Evolutionary conservation across 1,140 invertebrate genomes (phyloP).

Genomic region (Drosophila parvula): DNA sequence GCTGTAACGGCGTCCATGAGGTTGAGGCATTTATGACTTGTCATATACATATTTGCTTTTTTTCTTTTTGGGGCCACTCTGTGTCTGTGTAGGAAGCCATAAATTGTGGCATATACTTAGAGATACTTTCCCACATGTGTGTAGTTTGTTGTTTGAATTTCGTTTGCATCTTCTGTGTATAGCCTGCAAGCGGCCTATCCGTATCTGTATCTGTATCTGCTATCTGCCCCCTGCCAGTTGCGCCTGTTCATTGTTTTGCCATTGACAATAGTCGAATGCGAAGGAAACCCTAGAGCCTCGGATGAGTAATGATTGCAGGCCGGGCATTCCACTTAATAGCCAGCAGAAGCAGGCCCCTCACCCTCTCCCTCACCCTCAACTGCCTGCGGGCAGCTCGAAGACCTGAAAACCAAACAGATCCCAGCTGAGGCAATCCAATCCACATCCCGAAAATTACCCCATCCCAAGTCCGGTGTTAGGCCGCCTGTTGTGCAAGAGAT

Average conservation of each 20-base stretch:
- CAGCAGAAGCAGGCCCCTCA: conserved; percentile 42
- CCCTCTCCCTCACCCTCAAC: conserved; percentile 10
- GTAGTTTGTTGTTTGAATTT: conserved; percentile 24
- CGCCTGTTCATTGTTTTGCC: conserved; percentile 63
- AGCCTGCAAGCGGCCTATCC: conserved; percentile 29
- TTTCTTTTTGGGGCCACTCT: conserved; percentile 41
- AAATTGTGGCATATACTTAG: conserved; percentile 67
- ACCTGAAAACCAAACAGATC: conserved; percentile 42
- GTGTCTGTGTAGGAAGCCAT: conserved; percentile 72
- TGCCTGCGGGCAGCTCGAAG: conserved; percentile 59
- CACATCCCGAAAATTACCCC: conserved; percentile 15
- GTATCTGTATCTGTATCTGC: conserved; percentile 24
- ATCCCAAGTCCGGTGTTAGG: conserved; percentile 57
- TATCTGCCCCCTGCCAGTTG: conserved; percentile 29
- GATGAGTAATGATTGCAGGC: conserved; percentile 80
- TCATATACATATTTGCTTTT: conserved; percentile 59
- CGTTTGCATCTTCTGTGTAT: conserved; percentile 40
- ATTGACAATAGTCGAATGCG: conserved; percentile 67
- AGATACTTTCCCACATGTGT: conserved; percentile 42
- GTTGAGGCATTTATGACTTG: conserved; percentile 75
- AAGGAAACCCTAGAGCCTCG: conserved; percentile 55
- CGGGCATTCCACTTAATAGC: conserved; percentile 69
- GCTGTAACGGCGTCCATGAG: conserved; percentile 44
- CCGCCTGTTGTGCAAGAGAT: conserved; percentile 49
- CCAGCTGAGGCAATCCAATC: conserved; percentile 46